Percentiles rank a stretch among this genome's conserved stretches.
phyloP scores from a whole-genome alignment of 1,140 invertebrate genomes.

The Chrysomallon squamiferum region DNA sequence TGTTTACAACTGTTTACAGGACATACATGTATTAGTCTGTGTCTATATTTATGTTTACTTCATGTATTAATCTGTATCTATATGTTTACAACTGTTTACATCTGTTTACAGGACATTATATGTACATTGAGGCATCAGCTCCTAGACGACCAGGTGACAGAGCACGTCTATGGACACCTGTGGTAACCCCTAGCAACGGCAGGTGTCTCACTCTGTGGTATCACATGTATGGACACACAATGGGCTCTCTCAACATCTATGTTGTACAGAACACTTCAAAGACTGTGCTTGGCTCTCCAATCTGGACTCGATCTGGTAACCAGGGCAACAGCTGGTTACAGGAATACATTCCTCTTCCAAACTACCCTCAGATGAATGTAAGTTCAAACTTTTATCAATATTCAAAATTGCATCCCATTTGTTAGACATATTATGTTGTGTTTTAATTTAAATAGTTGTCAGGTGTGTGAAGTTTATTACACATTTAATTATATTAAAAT shows the following conservation, averaged over 20 bases:
- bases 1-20: no score
- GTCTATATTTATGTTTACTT: no score
- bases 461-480: no score
- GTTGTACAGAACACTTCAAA: slow-evolving; percentile 11
- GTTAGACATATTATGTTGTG: no score
- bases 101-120: slow-evolving; percentile 33
- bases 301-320: slow-evolving; percentile 45
- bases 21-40: no score
- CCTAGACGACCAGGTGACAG: slow-evolving; percentile 20
- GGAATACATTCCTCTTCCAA: slow-evolving; percentile 2
- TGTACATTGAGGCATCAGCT: slow-evolving; percentile 30
- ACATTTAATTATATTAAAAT: no score
- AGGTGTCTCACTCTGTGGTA: slow-evolving; percentile 58
- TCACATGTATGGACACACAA: slow-evolving; percentile 56
- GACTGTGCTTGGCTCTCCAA: slow-evolving; percentile 20
- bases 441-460: no score
- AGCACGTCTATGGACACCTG: slow-evolving; percentile 12
- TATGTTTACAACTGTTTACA: no score
- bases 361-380: background rate
- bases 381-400: no score
- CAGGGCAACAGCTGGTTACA: slow-evolving; percentile 54
- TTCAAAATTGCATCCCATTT: no score
- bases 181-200: background rate
- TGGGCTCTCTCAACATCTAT: slow-evolving; percentile 43
- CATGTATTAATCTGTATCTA: no score